phyloP scores from a whole-genome alignment of 2,797 vertebrate genomes.

The Agapornis canus region DNA sequence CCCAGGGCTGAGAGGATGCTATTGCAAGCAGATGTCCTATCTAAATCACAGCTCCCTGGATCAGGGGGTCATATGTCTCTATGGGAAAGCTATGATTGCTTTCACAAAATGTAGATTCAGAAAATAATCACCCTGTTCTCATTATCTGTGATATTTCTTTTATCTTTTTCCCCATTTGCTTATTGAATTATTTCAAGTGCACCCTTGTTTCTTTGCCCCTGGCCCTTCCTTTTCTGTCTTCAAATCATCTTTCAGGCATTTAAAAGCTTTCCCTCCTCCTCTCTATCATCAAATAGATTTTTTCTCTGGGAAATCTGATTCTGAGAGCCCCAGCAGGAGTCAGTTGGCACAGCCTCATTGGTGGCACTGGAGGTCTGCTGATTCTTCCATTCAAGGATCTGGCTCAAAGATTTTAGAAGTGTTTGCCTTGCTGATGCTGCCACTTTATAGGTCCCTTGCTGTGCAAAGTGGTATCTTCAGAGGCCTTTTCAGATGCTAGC shows the following conservation, averaged over 20 bases:
- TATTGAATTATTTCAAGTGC: slow-evolving; percentile 2
- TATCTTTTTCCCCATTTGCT: background rate
- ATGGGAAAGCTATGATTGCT: background rate
- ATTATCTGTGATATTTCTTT: slow-evolving; percentile 17
- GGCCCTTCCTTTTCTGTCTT: slow-evolving; percentile 10
- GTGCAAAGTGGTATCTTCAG: background rate
- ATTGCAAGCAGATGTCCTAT: background rate
- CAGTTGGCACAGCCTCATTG: background rate
- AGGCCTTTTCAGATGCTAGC: background rate
- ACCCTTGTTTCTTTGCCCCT: slow-evolving; percentile 4
- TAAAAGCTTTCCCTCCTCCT: slow-evolving; percentile 12
- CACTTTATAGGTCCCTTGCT: background rate
- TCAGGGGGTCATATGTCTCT: background rate
- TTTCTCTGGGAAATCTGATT: background rate
- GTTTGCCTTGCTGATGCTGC: slow-evolving; percentile 12
- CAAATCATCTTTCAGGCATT: slow-evolving; percentile 8
- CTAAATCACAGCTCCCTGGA: background rate
- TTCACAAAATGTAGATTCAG: slow-evolving; percentile 11
- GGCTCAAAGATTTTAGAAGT: background rate
- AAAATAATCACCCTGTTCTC: background rate
- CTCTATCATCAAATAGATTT: background rate
- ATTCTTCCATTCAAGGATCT: background rate
- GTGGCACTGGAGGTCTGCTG: background rate
- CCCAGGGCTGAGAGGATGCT: background rate
- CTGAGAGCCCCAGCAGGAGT: background rate